phyloP scores from a whole-genome alignment of 2,888 invertebrate species.

The Drosophila maculinotata region DNA sequence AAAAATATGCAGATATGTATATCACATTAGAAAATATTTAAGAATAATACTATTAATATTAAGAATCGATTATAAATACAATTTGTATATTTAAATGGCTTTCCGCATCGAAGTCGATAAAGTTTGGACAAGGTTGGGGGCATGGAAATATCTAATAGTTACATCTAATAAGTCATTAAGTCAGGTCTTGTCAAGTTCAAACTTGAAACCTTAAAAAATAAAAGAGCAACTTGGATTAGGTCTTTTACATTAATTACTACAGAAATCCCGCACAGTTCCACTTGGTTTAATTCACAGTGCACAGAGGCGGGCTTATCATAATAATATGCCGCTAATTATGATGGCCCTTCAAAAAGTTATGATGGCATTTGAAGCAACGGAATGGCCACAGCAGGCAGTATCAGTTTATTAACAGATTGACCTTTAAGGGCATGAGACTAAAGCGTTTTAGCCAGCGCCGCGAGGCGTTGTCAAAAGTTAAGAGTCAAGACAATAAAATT shows the following conservation, averaged over 20 bases:
- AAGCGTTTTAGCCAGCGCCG: conserved; percentile 18
- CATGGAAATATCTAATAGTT: too few species aligned
- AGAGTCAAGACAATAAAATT: conserved; percentile 53
- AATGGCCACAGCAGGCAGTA: background rate
- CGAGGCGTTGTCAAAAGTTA: conserved; percentile 24
- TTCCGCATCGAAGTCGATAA: too few species aligned
- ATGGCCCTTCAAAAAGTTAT: conserved; percentile 69
- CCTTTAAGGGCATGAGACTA: conserved; percentile 55
- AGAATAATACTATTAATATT: too few species aligned
- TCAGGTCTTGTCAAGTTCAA: conserved; percentile 19
- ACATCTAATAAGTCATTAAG: too few species aligned
- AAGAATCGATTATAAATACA: too few species aligned
- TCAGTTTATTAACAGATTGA: conserved; percentile 25
- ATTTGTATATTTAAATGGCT: too few species aligned
- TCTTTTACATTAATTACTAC: conserved; percentile 5
- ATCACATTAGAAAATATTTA: too few species aligned
- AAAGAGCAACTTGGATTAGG: conserved; percentile 14
- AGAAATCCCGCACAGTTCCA: conserved; percentile 20
- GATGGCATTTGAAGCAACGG: conserved; percentile 43
- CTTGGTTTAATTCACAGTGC: conserved; percentile 19
- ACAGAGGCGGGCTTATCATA: conserved; percentile 33
- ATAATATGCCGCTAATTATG: conserved; percentile 70
- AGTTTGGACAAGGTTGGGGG: too few species aligned
- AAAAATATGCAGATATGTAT: too few species aligned
- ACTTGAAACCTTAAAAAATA: background rate